Evolutionary conservation across 2,888 invertebrate genomes (phyloP), one percentile per base, ranked within the genome.

Genomic region (Acleris holmiana): DNA sequence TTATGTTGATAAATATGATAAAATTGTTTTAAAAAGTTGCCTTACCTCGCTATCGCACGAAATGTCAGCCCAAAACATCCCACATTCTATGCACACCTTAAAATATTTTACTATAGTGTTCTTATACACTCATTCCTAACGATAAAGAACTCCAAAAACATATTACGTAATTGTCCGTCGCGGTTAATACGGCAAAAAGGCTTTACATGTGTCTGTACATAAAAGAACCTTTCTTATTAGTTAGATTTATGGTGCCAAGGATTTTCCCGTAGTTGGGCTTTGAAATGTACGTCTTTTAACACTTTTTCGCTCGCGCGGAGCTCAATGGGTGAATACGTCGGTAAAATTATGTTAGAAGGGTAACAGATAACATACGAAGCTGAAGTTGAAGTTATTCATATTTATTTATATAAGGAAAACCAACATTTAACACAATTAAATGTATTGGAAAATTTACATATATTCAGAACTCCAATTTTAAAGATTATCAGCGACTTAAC

Each of bases 261-360:
- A 79, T 80, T 80, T 81, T 77, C 69, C 59, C 68, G 68, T 73
- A 77, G 81, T 80, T 82, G 79, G 69, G 66, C 70, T 73, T 68
- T 58, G 69, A 68, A 70, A 70, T 71, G 73, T 73, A 70, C 76
- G 76, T 78, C 77, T 78, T 35, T 35, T 76, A 77, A 83, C 86
- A 83, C 76, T 74, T 76, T 77, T 72, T 64, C 77, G 76, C 75
- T 70, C 65, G 63, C 70, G 65, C 73, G 69, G 68, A 41, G 75
- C 70, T 78, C 79, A 83, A 85, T 84, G 79, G 80, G 19, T 58
- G 53, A 41, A 59, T 48, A 23, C 19, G 19, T 41, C 29, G 35
- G 46, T 51, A 48, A 59, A 64, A 58, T 58, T 48, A 54, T 59
- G 54, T 44, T 49, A 47, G 44, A 25, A 47, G 41, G 40, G 44